phyloP scores from a whole-genome alignment of 2,113 vertebrate species.

The Stictonetta naevosa region DNA sequence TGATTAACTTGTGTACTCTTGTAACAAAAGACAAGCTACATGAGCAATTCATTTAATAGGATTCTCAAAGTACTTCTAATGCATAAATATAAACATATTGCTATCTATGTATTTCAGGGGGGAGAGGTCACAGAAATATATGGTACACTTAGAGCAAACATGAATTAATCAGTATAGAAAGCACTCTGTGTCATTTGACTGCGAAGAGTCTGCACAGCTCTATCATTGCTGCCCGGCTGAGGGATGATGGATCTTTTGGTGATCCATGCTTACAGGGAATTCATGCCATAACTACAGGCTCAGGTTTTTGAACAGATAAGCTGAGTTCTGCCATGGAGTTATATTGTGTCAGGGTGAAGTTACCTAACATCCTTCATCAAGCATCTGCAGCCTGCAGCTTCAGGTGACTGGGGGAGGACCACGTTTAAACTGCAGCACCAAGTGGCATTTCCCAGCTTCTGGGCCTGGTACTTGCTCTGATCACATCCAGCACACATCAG shows the following conservation, averaged over 20 bases:
- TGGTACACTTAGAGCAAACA: not conserved
- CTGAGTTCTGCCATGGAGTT: not conserved
- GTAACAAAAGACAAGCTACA: not conserved
- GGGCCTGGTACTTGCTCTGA: not conserved
- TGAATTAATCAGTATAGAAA: not conserved
- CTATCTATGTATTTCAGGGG: not conserved
- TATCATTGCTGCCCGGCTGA: not conserved
- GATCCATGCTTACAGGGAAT: not conserved
- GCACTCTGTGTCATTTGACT: not conserved
- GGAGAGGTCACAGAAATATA: not conserved
- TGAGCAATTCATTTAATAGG: not conserved
- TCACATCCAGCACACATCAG: not conserved
- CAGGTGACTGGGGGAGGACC: not conserved
- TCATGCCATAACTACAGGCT: not conserved
- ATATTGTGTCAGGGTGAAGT: not conserved
- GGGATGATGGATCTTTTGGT: not conserved
- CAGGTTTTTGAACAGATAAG: not conserved
- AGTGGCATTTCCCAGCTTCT: not conserved
- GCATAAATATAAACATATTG: not conserved
- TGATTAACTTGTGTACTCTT: not conserved
- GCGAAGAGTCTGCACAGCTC: not conserved
- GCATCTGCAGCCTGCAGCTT: not conserved
- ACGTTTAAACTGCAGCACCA: not conserved
- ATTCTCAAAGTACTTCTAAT: not conserved
- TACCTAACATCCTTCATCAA: not conserved